Evolutionary conservation across 2,888 invertebrate genomes (phyloP), one percentile per base, ranked within the genome.

Genomic region (Baronia brevicornis): DNA sequence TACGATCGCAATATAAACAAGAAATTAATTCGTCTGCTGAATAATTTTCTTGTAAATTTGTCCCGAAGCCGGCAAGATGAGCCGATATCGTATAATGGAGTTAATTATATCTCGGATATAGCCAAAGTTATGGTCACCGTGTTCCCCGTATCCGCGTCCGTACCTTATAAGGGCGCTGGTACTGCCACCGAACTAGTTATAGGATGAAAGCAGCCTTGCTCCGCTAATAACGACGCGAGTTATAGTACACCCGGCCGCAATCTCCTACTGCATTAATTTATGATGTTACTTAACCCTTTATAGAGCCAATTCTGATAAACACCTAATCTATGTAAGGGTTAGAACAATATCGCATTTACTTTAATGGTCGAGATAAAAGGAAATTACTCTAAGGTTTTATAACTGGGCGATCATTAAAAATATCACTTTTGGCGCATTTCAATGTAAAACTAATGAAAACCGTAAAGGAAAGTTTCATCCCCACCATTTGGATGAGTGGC

Each of bases 101-200:
- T 22, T 38, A 22, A 28, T 34, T 30, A 39, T 21, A 19, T 28
- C 35, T 28, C 28, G 12, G 28, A 23, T 28, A 36, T 21, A 25
- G 14, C 20, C 22, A 15, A 34, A 38, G 35, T 39, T 39, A 54
- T 60, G 60, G 64, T 51, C 57, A 59, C 62, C 46, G 27, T 10
- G 47, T 52, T 19, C 35, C 28, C 43, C 37, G 63, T 58, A 70
- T 69, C 68, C 70, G 65, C 60, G 49, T 57, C 31, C 51, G 38
- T 38, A 43, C 69, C 68, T 44, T 75, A 68, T 70, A 73, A 56
- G 72, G 68, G 25, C 42, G 47, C 60, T 54, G 69, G 59, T 64
- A 69, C 68, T 62, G 70, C 71, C 59, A 68, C 66, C 60, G 63
- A 55, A 59, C 69, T 60, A 67, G 66, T 69, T 71, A 60, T 58